phyloP scores from a whole-genome alignment of 2,888 invertebrate species.

The Bellardia pandia region DNA sequence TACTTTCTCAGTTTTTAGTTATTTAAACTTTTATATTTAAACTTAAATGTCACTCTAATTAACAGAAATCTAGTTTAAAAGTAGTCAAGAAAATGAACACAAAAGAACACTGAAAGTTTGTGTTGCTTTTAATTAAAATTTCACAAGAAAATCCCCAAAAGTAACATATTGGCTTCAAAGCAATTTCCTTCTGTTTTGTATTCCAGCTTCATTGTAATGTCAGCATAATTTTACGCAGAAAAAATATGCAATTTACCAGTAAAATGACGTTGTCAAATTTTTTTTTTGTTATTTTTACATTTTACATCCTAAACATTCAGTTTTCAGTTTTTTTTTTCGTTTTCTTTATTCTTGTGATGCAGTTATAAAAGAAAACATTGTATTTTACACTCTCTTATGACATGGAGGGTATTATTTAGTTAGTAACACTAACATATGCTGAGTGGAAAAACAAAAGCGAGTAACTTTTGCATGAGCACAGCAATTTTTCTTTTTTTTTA shows the following conservation, averaged over 20 bases:
- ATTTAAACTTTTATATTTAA: neutral
- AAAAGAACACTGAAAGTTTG: conserved; percentile 1
- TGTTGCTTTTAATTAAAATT: conserved; percentile 64
- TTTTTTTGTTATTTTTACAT: neutral
- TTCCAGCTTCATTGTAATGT: neutral
- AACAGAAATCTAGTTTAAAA: conserved; percentile 1
- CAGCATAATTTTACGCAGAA: conserved; percentile 35
- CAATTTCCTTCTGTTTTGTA: conserved; percentile 37
- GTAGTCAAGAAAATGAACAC: neutral
- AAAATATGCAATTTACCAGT: conserved; percentile 48
- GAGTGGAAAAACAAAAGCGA: too few relatives aligned
- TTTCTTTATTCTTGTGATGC: neutral
- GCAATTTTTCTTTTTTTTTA: too few relatives aligned
- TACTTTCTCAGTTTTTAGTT: neutral
- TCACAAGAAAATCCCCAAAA: conserved; percentile 62
- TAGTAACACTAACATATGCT: too few relatives aligned
- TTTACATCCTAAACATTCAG: conserved; percentile 3
- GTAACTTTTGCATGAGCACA: too few relatives aligned
- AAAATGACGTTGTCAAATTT: conserved; percentile 55
- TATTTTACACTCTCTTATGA: conserved; percentile 10
- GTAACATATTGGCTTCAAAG: conserved; percentile 64
- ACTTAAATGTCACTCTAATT: neutral
- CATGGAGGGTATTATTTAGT: neutral
- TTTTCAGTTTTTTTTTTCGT: neutral
- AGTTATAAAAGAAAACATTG: conserved; percentile 1